Base-by-base conservation (phyloP, 2,797 vertebrate genomes). In the Myotis findleyi region DNA sequence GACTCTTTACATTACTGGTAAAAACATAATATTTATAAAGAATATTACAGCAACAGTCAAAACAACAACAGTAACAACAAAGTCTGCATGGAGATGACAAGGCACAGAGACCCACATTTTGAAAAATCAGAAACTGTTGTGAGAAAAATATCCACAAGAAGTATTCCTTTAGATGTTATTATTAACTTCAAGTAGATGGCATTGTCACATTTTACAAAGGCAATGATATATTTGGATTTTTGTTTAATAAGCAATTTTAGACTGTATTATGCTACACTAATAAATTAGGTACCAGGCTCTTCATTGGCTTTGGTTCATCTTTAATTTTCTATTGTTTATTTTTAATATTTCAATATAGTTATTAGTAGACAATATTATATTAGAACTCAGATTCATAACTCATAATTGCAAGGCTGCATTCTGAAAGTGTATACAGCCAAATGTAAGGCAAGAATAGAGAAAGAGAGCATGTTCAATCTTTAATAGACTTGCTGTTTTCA, bases 241-340 rank as follows among this genome's bases (percentile, higher is more conserved):
- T 91, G 66, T 85, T 91, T 83, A 87, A 75, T 59, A 87, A 53
- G n/a, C 18, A 80, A 62, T 89, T 76, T 93, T 55, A 87, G 47
- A 88, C 27, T 86, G 6, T 79, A 33, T 5, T 82, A 25, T 25
- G 87, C 3, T 64, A 38, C n/a, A 75, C n/a, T 93, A 89, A 94
- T 64, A 66, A 94, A 93, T 71, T 72, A 72, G 36, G 2, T 62
- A 91, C 7, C 16, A 30, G 71, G 13, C 4, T 41, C 11, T 90
- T 82, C 76, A 89, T 77, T 72, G 27, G 27, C 53, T 85, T 91
- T 72, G n/a, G 71, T 77, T 96, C 33, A 82, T 81, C 27, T 95
- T 88, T 97, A 41, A 68, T 44, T 94, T 82, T 76, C 33, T 89
- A 6, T 51, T 85, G 9, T 83, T 95, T 86, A 76, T 93, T 89